phyloP scores from a whole-genome alignment of 2,113 vertebrate genomes.

The Myodes glareolus region DNA sequence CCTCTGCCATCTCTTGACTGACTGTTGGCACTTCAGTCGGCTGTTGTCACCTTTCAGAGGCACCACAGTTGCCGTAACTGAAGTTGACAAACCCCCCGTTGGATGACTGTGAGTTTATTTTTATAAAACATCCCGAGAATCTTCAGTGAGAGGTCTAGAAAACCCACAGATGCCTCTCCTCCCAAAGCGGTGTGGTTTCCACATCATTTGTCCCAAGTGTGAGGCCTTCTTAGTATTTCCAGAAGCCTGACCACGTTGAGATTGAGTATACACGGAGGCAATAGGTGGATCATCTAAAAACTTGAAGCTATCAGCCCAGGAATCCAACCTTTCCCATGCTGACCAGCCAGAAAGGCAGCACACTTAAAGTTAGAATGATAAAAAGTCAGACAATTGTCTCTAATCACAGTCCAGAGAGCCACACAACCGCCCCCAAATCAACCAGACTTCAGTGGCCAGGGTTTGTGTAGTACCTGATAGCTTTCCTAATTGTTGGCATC shows the following conservation, averaged over 20 bases:
- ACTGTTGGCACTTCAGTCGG: neutral
- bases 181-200: neutral
- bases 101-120: neutral
- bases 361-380: neutral
- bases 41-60: neutral
- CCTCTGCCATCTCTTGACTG: neutral
- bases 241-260: neutral
- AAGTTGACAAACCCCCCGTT: neutral
- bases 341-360: neutral
- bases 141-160: neutral
- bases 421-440: neutral
- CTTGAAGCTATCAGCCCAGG: neutral
- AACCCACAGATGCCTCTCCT: neutral
- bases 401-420: neutral
- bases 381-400: neutral
- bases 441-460: neutral
- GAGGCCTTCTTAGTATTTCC: neutral
- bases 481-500: neutral
- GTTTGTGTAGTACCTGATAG: neutral
- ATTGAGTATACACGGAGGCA: neutral
- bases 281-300: neutral
- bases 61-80: neutral
- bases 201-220: neutral
- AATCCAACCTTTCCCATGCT: neutral
- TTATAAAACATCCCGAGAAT: neutral